phyloP scores from a whole-genome alignment of 2,797 vertebrate genomes.

The Fistularia tabacaria region DNA sequence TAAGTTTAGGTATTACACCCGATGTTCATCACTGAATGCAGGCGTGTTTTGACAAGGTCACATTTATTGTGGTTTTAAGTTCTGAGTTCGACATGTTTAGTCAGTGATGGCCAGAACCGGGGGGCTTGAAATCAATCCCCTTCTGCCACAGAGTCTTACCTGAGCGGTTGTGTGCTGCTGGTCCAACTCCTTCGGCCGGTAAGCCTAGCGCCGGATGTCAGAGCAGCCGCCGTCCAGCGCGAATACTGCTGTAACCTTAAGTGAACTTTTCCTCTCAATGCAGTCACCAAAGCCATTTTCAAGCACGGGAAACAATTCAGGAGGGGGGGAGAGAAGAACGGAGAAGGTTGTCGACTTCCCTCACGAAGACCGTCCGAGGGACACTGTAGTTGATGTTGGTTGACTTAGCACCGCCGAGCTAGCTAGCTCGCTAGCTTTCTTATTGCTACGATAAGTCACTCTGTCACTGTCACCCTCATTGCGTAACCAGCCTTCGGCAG shows the following conservation, averaged over 20 bases:
- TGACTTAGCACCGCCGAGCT: background rate
- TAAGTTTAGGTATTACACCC: too few species aligned
- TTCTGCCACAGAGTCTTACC: constrained; percentile 29
- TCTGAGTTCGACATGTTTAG: too few species aligned
- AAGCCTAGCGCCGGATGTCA: background rate
- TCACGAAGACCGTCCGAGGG: too few species aligned
- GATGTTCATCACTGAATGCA: too few species aligned
- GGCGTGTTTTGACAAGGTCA: too few species aligned
- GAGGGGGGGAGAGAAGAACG: too few species aligned
- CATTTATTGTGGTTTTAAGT: too few species aligned
- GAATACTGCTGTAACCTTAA: constrained; percentile 17
- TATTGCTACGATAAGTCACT: constrained; percentile 1
- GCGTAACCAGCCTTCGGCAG: background rate
- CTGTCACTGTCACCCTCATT: constrained; percentile 7
- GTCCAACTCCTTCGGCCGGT: constrained; percentile 31
- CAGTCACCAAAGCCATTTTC: constrained; percentile 53
- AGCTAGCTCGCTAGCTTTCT: constrained; percentile 2
- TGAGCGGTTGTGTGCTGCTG: constrained; percentile 24
- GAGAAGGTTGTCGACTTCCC: too few species aligned
- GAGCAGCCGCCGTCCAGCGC: constrained; percentile 18
- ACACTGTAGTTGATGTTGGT: too few species aligned
- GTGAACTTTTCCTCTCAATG: constrained; percentile 34
- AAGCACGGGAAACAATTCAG: background rate
- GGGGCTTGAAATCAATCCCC: background rate
- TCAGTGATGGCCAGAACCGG: too few species aligned